Evolutionary conservation across 2,888 invertebrate species (phyloP).

Genomic region (Archips xylosteana): DNA sequence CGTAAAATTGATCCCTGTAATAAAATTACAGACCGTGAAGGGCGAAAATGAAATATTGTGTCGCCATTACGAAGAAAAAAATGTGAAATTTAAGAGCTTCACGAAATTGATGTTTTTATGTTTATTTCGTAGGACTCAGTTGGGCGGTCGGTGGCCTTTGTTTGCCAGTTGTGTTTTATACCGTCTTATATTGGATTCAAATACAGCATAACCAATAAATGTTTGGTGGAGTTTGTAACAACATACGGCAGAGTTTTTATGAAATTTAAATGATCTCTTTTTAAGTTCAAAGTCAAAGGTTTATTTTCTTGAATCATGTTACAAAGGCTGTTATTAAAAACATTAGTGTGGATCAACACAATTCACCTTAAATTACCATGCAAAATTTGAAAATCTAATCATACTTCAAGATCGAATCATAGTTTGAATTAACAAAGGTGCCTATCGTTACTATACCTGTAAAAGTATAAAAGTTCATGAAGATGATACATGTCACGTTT

Average conservation of each 20-base stretch:
- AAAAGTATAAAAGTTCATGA: no score
- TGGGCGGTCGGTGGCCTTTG: background rate
- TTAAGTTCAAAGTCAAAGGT: no score
- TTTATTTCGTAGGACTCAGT: constrained; percentile 25
- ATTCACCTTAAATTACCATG: no score
- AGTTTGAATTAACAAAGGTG: no score
- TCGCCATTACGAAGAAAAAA: constrained; percentile 58
- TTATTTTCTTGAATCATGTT: no score
- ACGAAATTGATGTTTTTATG: constrained; percentile 47
- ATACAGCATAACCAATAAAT: background rate
- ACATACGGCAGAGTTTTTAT: background rate
- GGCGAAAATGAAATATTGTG: constrained; percentile 75
- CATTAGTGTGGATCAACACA: no score
- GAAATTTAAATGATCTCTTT: background rate
- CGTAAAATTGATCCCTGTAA: constrained; percentile 77
- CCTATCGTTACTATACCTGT: no score
- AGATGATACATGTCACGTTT: no score
- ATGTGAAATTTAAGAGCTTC: constrained; percentile 57
- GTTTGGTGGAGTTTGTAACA: background rate
- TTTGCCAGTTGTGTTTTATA: background rate
- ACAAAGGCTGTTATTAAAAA: no score
- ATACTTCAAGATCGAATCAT: no score
- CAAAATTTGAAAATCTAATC: no score
- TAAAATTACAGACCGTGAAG: constrained; percentile 74
- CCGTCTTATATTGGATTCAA: constrained; percentile 3